Conservation (phyloP, 1,140 invertebrate species). For the Leptonema lineaticorne region DNA sequence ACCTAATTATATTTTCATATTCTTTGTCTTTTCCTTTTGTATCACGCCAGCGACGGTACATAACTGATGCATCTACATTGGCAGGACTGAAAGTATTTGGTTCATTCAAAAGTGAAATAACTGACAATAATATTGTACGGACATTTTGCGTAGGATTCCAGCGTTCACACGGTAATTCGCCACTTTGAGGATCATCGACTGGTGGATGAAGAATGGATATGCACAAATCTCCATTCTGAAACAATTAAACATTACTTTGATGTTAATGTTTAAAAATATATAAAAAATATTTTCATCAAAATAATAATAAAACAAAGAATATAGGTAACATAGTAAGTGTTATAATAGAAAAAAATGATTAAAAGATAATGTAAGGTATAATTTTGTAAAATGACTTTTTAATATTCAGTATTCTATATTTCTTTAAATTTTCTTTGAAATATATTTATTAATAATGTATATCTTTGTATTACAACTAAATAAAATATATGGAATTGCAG, state of each 20-base stretch:
- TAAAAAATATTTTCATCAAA: background rate
- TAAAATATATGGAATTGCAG: no score
- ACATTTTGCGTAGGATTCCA: conserved; percentile 99
- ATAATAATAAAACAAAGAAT: background rate
- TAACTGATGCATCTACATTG: conserved; percentile 99
- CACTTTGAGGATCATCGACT: conserved; percentile 97
- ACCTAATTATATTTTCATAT: conserved; percentile 99
- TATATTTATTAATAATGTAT: no score
- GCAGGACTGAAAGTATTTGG: conserved; percentile 99
- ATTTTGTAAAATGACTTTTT: no score
- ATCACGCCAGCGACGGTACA: conserved; percentile 98
- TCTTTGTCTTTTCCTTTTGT: conserved; percentile 98
- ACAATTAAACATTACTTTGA: conserved; percentile 21
- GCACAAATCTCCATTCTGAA: conserved; percentile 97
- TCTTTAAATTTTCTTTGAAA: no score
- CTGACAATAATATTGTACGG: conserved; percentile 94
- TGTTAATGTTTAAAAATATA: background rate
- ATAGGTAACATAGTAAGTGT: no score
- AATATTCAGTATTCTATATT: no score
- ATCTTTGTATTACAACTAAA: no score
- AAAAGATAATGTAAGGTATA: no score
- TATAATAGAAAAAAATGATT: no score
- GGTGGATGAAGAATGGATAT: conserved; percentile 99
- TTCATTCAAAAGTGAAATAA: conserved; percentile 98
- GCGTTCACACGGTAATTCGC: conserved; percentile 97